Percentiles rank a stretch among this genome's conserved stretches.
These are phyloP conservation scores for Corvus hawaiiensis DNA, from an alignment of 2,113 vertebrate species.

Conservation along the genomic window DNA sequence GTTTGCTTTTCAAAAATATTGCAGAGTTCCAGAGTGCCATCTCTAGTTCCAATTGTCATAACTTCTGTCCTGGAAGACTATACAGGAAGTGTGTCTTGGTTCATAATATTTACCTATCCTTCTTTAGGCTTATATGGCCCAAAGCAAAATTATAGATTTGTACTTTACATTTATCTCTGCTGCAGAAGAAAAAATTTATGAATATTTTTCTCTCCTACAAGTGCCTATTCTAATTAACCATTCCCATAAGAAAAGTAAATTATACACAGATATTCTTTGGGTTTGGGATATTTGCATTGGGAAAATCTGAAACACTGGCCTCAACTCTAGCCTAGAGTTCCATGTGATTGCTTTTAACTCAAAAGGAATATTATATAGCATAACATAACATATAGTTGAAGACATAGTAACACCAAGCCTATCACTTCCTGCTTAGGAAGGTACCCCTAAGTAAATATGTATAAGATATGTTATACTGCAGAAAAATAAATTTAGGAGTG, in stretches of 20 bases:
- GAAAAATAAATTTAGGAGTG: neutral
- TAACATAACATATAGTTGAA: neutral
- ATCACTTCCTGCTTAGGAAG: neutral
- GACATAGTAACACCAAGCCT: neutral
- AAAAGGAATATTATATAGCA: neutral
- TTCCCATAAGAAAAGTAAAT: neutral
- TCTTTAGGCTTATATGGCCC: neutral
- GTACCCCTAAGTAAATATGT: neutral
- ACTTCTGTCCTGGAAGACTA: neutral
- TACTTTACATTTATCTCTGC: neutral
- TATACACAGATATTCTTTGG: neutral
- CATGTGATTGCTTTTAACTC: neutral
- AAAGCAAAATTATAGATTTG: neutral
- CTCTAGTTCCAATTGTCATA: neutral
- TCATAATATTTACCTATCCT: neutral
- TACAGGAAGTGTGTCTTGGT: neutral
- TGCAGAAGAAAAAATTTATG: fast-evolving
- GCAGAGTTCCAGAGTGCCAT: neutral
- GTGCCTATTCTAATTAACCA: neutral
- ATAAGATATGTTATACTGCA: neutral
- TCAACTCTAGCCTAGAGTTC: neutral
- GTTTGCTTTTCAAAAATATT: neutral
- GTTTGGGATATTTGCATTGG: neutral
- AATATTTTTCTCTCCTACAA: neutral
- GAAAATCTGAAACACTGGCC: neutral